These are phyloP conservation scores for Montipora foliosa DNA, from an alignment of 64 coral and sea anemone species.

Conservation along the genomic window DNA sequence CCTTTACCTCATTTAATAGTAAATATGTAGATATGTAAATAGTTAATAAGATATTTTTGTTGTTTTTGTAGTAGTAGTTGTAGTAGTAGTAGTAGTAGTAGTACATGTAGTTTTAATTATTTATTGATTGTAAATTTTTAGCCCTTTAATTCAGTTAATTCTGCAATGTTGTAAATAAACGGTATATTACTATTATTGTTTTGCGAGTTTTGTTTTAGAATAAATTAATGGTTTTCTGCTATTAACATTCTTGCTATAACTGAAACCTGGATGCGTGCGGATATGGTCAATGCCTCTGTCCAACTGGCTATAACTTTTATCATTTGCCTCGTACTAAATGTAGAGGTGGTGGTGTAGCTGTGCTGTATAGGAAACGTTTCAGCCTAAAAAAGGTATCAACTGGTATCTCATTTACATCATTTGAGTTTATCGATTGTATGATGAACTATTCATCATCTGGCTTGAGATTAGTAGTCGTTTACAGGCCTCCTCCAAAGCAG, in stretches of 20 bases:
- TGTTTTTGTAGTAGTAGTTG: too few relatives aligned
- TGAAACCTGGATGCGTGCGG: conserved; percentile 3
- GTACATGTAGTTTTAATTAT: too few relatives aligned
- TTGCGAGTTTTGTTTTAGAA: too few relatives aligned
- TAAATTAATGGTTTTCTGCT: too few relatives aligned
- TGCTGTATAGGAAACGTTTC: conserved; percentile 58
- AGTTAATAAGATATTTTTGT: too few relatives aligned
- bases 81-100: too few relatives aligned
- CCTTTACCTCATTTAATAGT: too few relatives aligned
- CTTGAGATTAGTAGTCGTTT: conserved; percentile 29
- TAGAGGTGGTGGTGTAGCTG: conserved; percentile 52
- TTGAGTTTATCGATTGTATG: conserved; percentile 64
- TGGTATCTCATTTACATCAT: conserved; percentile 47
- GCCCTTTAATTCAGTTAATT: too few relatives aligned
- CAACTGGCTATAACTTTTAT: conserved; percentile 55
- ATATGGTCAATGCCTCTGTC: conserved; percentile 38
- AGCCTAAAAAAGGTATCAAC: conserved; percentile 40
- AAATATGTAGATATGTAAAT: too few relatives aligned
- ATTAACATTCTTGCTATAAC: conserved; percentile 4
- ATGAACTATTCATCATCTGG: conserved; percentile 1
- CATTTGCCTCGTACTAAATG: conserved; percentile 41
- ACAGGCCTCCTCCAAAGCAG: conserved; percentile 41
- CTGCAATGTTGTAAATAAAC: too few relatives aligned
- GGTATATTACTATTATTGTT: too few relatives aligned
- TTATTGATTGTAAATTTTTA: too few relatives aligned